A percentile compares a stretch with the other conserved stretches of the same genome.
Evolutionary conservation across 2,888 invertebrate species (phyloP).

Genomic region (Autographa gamma): DNA sequence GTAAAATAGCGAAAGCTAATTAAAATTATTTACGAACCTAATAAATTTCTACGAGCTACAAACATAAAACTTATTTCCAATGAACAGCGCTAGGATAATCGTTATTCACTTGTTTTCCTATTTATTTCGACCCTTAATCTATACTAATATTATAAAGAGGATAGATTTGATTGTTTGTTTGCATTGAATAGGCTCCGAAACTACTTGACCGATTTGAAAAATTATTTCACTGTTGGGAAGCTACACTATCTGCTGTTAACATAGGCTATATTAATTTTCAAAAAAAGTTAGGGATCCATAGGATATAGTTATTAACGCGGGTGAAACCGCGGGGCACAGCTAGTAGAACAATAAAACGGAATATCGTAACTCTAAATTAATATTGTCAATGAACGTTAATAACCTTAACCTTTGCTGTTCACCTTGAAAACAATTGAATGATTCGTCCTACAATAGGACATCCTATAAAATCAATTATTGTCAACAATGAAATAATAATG

Average conservation of each 20-base stretch:
- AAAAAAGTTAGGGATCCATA: too few relatives aligned
- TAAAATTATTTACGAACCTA: constrained; percentile 21
- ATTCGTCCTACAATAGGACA: constrained; percentile 55
- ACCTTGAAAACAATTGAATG: constrained; percentile 66
- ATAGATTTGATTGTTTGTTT: neutral
- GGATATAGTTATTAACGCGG: too few relatives aligned
- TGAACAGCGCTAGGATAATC: constrained; percentile 27
- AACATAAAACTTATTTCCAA: constrained; percentile 38
- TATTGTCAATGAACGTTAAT: constrained; percentile 36
- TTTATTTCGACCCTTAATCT: constrained; percentile 39
- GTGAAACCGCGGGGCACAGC: too few relatives aligned
- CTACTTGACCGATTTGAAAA: too few relatives aligned
- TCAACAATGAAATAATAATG: constrained; percentile 42
- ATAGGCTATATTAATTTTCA: too few relatives aligned
- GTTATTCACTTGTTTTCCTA: constrained; percentile 20
- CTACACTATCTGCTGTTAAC: too few relatives aligned
- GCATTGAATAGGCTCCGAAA: neutral
- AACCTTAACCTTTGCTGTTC: constrained; percentile 59
- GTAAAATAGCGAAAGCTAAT: constrained; percentile 12
- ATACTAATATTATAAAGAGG: too few relatives aligned
- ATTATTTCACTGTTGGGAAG: too few relatives aligned
- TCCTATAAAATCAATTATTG: constrained; percentile 58
- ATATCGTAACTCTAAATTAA: constrained; percentile 47
- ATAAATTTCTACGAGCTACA: constrained; percentile 30
- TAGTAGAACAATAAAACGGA: constrained; percentile 43